These are phyloP conservation scores for Lasioglossum zephyrum DNA, from an alignment of 2,888 invertebrate genomes.

Conservation along the genomic window DNA sequence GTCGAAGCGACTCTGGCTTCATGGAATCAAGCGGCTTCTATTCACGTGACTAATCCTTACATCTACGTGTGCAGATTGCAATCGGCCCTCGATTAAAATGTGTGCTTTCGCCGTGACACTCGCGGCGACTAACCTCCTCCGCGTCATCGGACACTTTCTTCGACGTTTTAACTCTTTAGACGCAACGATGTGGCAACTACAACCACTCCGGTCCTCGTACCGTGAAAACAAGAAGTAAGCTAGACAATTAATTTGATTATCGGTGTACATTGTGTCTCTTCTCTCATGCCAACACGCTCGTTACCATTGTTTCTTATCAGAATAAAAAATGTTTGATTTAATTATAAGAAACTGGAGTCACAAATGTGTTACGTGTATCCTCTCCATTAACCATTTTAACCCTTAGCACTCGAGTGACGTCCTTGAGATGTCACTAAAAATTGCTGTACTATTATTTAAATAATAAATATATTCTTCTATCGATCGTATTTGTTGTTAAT, in stretches of 20 bases:
- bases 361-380: too few species aligned
- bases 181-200: neutral
- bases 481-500: too few species aligned
- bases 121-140: neutral
- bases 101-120: constrained; percentile 20
- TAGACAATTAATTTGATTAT: neutral
- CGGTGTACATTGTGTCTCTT: neutral
- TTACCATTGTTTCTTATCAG: neutral
- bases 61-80: constrained; percentile 63
- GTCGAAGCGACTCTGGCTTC: neutral
- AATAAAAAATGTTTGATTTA: neutral
- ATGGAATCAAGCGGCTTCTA: constrained; percentile 28
- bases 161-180: constrained; percentile 1
- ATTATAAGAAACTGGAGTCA: too few species aligned
- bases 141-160: neutral
- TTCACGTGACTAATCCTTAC: constrained; percentile 54
- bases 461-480: too few species aligned
- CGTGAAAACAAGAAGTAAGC: neutral
- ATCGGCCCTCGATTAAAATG: constrained; percentile 51
- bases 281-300: neutral
- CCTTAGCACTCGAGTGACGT: too few species aligned
- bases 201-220: neutral
- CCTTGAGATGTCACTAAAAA: too few species aligned
- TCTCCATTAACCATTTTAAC: too few species aligned
- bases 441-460: too few species aligned